Percentiles rank a stretch among this genome's conserved stretches.
phyloP scores from a whole-genome alignment of 1,140 invertebrate genomes.

The Zaprionus inermis region DNA sequence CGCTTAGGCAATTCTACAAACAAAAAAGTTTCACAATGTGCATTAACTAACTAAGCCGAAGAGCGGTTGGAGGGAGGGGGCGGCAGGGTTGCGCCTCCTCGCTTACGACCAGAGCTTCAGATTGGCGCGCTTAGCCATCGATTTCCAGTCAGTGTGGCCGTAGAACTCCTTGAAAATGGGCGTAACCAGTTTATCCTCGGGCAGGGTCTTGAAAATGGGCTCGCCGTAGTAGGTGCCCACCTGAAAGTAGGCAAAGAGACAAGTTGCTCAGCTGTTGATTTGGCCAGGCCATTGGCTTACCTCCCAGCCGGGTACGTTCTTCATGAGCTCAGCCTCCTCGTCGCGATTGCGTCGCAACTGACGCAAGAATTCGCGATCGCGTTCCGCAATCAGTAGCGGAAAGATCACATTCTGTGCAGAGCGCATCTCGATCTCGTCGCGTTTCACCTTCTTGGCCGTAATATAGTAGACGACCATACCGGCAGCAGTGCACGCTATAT shows the following conservation, averaged over 20 bases:
- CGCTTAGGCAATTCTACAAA: slow-evolving; percentile 61
- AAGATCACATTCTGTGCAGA: slow-evolving; percentile 90
- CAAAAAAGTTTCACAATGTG: slow-evolving; percentile 61
- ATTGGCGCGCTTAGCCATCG: slow-evolving; percentile 85
- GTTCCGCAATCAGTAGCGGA: slow-evolving; percentile 92
- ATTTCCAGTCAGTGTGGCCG: slow-evolving; percentile 86
- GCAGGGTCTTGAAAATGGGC: slow-evolving; percentile 89
- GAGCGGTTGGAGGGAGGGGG: background rate
- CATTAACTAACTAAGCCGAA: slow-evolving; percentile 60
- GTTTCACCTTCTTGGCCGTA: slow-evolving; percentile 85
- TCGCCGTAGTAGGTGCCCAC: slow-evolving; percentile 94
- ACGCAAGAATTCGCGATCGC: slow-evolving; percentile 92
- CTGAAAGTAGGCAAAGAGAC: slow-evolving; percentile 63
- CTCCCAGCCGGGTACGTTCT: slow-evolving; percentile 94
- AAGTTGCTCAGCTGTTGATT: background rate
- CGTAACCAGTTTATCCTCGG: slow-evolving; percentile 86
- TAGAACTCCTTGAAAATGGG: slow-evolving; percentile 89
- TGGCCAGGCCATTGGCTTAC: slow-evolving; percentile 42
- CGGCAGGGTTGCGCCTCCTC: background rate
- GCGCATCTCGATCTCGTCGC: slow-evolving; percentile 89
- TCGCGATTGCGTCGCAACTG: slow-evolving; percentile 92
- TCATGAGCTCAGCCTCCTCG: slow-evolving; percentile 94
- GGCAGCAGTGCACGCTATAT: slow-evolving; percentile 86
- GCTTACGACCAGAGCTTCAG: slow-evolving; percentile 86
- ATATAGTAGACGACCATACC: slow-evolving; percentile 87